A percentile compares a stretch with the other conserved stretches of the same genome.
Conservation (phyloP, 2,113 vertebrate genomes). For the Pollimyrus isidori region DNA sequence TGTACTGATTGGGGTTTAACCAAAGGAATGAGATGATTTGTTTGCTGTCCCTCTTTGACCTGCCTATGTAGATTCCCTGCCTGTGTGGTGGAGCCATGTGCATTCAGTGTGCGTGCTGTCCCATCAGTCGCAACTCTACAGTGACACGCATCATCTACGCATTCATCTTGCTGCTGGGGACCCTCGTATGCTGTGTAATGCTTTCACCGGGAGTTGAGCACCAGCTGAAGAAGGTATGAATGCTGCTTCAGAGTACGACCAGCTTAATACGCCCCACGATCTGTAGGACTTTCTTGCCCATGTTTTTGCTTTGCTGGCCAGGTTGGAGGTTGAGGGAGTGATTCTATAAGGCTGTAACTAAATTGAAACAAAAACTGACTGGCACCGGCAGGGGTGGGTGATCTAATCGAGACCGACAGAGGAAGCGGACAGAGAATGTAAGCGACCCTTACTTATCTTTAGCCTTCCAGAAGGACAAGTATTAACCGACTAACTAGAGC, state of each 20-base stretch:
- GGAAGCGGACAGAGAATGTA: too few relatives aligned
- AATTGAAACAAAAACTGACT: too few relatives aligned
- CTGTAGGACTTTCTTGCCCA: neutral
- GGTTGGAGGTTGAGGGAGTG: neutral
- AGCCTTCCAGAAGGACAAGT: too few relatives aligned
- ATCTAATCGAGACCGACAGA: too few relatives aligned
- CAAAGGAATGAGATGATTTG: neutral
- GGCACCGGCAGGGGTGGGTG: too few relatives aligned
- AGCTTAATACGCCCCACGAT: neutral
- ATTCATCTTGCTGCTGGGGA: constrained; percentile 73
- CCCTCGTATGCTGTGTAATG: constrained; percentile 75
- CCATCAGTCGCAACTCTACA: constrained; percentile 72
- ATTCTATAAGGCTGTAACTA: too few relatives aligned
- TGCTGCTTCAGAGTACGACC: neutral
- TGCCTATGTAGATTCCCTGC: constrained; percentile 67
- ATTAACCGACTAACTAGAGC: too few relatives aligned
- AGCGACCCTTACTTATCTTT: too few relatives aligned
- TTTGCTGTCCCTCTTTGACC: neutral
- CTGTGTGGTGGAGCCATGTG: constrained; percentile 78
- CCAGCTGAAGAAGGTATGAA: constrained; percentile 76
- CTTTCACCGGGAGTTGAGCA: constrained; percentile 67
- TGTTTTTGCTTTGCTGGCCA: neutral
- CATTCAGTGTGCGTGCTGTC: constrained; percentile 76
- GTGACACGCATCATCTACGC: constrained; percentile 83
- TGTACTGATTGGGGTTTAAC: neutral